Conservation (phyloP, 2,113 vertebrate genomes). For the Lagopus muta region DNA sequence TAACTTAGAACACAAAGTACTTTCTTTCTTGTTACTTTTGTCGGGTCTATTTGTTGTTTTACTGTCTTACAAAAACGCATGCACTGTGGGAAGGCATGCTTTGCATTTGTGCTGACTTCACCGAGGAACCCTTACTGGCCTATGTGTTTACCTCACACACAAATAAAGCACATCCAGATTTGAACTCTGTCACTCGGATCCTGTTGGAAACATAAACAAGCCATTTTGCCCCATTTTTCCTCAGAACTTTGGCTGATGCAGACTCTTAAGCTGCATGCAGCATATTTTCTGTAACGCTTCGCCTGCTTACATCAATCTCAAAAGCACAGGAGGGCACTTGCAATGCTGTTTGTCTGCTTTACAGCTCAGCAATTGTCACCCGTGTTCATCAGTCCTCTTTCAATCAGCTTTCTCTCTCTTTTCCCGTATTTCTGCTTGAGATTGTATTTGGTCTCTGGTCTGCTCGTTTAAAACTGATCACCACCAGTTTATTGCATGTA, state of each 20-base stretch:
- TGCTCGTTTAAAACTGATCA: neutral
- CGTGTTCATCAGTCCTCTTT: neutral
- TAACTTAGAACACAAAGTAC: constrained; percentile 47
- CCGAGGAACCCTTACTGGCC: constrained; percentile 59
- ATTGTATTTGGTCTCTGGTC: neutral
- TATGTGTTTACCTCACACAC: constrained; percentile 25
- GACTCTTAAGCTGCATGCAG: neutral
- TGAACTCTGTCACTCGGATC: constrained; percentile 64
- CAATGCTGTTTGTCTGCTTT: neutral
- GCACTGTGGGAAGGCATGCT: constrained; percentile 58
- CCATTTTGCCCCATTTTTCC: neutral
- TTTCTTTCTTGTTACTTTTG: constrained; percentile 62
- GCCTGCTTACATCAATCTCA: neutral
- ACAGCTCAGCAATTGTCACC: neutral
- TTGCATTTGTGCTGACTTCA: constrained; percentile 61
- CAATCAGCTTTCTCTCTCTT: neutral
- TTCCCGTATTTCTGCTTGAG: neutral
- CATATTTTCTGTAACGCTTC: neutral
- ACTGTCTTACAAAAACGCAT: constrained; percentile 6
- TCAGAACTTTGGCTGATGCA: constrained; percentile 5
- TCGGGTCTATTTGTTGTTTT: constrained; percentile 53
- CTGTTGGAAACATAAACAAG: neutral
- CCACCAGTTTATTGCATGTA: neutral
- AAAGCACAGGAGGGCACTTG: neutral
- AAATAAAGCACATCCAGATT: constrained; percentile 63